Conservation (phyloP, 35 echinoderm and acorn worm species). For the Ptychodera flava region DNA sequence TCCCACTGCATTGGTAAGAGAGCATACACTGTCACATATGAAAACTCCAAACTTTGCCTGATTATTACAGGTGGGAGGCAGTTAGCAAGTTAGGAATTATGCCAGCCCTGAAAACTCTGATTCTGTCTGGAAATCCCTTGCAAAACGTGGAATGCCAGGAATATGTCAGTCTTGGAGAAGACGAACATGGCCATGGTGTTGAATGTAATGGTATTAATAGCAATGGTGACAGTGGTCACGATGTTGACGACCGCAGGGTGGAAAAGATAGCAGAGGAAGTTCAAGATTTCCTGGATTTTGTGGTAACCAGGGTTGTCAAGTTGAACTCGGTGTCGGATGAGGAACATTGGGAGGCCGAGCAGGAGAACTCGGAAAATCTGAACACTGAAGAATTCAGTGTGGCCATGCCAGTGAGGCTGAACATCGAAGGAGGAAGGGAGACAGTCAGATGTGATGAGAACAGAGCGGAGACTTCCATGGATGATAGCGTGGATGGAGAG, state of each 20-base stretch:
- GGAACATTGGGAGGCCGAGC: not conserved
- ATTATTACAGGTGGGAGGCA: slow-evolving; percentile 71
- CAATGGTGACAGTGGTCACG: slow-evolving; percentile 3
- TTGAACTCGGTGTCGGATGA: not conserved
- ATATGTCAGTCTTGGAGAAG: not conserved
- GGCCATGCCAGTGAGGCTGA: not conserved
- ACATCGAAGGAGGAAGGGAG: not conserved
- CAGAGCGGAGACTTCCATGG: no score
- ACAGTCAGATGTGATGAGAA: no score
- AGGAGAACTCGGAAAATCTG: not conserved
- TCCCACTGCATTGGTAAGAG: no score
- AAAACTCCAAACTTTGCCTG: no score
- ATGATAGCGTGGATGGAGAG: not conserved
- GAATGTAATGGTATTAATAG: not conserved
- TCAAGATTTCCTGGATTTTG: not conserved
- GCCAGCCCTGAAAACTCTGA: slow-evolving; percentile 55
- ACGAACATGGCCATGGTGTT: not conserved
- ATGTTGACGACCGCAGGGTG: not conserved
- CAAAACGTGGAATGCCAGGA: slow-evolving; percentile 22
- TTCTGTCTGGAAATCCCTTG: slow-evolving; percentile 79
- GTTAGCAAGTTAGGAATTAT: slow-evolving; percentile 45
- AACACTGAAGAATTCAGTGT: not conserved
- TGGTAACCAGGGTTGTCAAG: not conserved
- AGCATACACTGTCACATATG: no score
- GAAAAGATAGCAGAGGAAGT: slow-evolving; percentile 3